phyloP scores from a whole-genome alignment of 2,113 vertebrate genomes.

The Mustela nigripes region DNA sequence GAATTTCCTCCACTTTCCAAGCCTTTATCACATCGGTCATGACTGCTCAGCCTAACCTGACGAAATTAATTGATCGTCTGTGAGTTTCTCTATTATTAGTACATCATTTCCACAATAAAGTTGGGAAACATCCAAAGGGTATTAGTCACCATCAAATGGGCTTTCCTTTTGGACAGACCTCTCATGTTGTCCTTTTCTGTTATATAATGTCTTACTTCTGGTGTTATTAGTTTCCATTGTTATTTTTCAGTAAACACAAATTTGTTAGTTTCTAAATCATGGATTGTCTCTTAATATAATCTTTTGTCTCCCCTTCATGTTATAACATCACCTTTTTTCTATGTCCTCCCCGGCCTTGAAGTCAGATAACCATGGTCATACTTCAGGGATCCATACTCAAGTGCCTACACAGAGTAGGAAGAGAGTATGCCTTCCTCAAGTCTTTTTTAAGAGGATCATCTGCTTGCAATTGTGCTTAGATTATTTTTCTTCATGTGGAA shows the following conservation, averaged over 20 bases:
- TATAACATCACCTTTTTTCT: not conserved
- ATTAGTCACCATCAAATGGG: not conserved
- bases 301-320: not conserved
- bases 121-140: not conserved
- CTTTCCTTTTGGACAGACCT: not conserved
- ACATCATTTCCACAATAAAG: not conserved
- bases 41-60: not conserved
- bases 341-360: not conserved
- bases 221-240: not conserved
- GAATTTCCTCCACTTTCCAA: not conserved
- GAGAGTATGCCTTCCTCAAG: not conserved
- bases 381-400: not conserved
- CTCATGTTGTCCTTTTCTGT: not conserved
- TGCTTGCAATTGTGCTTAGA: not conserved
- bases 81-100: not conserved
- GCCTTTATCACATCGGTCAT: not conserved
- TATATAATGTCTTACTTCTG: not conserved
- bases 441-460: not conserved
- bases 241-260: not conserved
- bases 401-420: not conserved
- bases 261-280: not conserved
- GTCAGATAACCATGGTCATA: not conserved
- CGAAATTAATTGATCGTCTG: not conserved
- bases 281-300: not conserved
- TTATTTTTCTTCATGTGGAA: not conserved